phyloP scores from a whole-genome alignment of 2,888 invertebrate species.

The Bimastos eiseni region DNA sequence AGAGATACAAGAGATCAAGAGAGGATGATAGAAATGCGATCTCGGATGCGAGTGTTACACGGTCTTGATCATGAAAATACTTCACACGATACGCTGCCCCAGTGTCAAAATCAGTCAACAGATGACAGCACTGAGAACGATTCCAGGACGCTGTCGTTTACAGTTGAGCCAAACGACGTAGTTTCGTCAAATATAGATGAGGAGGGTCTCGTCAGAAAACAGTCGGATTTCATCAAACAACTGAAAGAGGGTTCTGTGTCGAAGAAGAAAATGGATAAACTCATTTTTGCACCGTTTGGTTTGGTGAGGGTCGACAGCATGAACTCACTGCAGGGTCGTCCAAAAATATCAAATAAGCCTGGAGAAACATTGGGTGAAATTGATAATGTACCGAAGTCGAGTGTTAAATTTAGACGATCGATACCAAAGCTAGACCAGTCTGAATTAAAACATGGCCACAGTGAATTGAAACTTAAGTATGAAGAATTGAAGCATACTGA shows the following conservation, averaged over 20 bases:
- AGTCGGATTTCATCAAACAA: neutral
- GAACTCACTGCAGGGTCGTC: neutral
- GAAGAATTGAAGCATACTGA: neutral
- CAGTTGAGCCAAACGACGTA: neutral
- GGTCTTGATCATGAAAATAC: neutral
- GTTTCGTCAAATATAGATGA: neutral
- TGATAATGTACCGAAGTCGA: neutral
- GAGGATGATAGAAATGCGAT: neutral
- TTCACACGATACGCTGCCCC: neutral
- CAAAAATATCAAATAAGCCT: neutral
- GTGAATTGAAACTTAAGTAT: neutral
- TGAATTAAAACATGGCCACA: neutral
- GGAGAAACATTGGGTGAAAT: neutral
- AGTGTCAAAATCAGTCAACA: neutral
- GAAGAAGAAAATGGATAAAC: neutral
- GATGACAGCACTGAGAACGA: constrained; percentile 13
- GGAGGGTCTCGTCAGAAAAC: neutral
- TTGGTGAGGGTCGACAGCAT: constrained; percentile 19
- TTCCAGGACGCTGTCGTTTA: neutral
- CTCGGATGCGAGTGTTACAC: neutral
- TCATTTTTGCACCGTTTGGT: constrained; percentile 17
- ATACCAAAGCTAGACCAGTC: neutral
- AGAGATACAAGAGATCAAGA: neutral
- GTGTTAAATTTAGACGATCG: neutral
- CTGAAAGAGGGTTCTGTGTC: neutral